Evolutionary conservation across 2,113 vertebrate genomes (phyloP).

Genomic region (Zingel zingel): DNA sequence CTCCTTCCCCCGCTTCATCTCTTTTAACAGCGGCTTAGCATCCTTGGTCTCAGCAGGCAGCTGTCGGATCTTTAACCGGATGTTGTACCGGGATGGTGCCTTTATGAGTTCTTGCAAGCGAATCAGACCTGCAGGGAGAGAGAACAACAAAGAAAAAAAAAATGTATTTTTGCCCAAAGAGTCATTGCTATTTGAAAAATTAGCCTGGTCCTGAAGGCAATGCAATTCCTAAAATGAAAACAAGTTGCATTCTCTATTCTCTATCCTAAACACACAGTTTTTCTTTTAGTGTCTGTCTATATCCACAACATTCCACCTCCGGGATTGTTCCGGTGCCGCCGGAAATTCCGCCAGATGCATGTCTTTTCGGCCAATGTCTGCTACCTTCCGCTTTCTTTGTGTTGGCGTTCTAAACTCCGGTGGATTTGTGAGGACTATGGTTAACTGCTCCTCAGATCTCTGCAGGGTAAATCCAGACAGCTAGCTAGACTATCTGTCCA

Average conservation of each 20-base stretch:
- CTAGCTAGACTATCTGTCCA: no score
- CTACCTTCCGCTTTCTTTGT: no score
- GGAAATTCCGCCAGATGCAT: no score
- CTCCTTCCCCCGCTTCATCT: constrained; percentile 99
- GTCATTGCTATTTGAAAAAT: not conserved
- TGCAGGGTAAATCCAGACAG: no score
- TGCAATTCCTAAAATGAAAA: constrained; percentile 11
- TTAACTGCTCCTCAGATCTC: no score
- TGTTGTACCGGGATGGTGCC: constrained; percentile 97
- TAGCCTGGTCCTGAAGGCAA: not conserved
- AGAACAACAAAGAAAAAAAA: constrained; percentile 50
- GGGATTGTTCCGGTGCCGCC: no score
- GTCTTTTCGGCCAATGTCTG: no score
- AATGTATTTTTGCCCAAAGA: not conserved
- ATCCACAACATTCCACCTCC: no score
- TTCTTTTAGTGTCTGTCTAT: not conserved
- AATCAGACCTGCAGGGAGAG: constrained; percentile 91
- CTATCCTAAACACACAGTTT: not conserved
- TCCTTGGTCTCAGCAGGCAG: constrained; percentile 95
- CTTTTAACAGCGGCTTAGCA: constrained; percentile 96
- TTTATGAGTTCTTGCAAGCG: constrained; percentile 99
- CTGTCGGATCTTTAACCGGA: constrained; percentile 97
- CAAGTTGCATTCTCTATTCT: not conserved
- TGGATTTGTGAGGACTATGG: no score
- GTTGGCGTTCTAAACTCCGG: no score